phyloP scores from a whole-genome alignment of 2,113 vertebrate species.

The Urocynchramus pylzowi region DNA sequence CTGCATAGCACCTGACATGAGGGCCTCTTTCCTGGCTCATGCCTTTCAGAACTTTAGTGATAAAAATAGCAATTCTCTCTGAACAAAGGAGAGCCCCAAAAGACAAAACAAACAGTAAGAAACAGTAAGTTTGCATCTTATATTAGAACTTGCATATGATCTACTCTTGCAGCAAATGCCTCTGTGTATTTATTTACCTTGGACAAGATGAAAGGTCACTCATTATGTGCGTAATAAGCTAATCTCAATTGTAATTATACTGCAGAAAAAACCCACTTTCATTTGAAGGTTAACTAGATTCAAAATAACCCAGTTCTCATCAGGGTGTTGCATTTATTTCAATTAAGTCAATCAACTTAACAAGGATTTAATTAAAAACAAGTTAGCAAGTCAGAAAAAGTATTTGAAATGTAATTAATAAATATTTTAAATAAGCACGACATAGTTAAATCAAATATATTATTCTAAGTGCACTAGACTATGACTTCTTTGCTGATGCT shows the following conservation, averaged over 20 bases:
- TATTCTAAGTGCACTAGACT: background rate
- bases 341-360: conserved; percentile 51
- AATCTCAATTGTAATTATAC: conserved; percentile 43
- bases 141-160: background rate
- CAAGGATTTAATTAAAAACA: conserved; percentile 59
- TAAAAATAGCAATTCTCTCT: background rate
- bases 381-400: conserved; percentile 30
- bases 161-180: background rate
- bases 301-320: conserved; percentile 49
- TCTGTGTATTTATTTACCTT: background rate
- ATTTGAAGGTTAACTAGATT: conserved; percentile 52
- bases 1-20: background rate
- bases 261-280: background rate
- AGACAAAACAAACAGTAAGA: background rate
- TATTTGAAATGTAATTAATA: conserved; percentile 44
- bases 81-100: background rate
- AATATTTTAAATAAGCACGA: background rate
- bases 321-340: conserved; percentile 35
- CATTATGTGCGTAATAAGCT: conserved; percentile 13
- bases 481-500: background rate
- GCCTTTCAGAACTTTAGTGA: background rate
- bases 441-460: background rate
- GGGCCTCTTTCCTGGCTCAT: background rate
- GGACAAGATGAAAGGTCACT: conserved; percentile 21
- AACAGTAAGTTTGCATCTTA: background rate